Percentiles rank a stretch among this genome's conserved stretches.
These are phyloP conservation scores for Actinemys pallida DNA, from an alignment of 2,113 vertebrate genomes.

Conservation along the genomic window DNA sequence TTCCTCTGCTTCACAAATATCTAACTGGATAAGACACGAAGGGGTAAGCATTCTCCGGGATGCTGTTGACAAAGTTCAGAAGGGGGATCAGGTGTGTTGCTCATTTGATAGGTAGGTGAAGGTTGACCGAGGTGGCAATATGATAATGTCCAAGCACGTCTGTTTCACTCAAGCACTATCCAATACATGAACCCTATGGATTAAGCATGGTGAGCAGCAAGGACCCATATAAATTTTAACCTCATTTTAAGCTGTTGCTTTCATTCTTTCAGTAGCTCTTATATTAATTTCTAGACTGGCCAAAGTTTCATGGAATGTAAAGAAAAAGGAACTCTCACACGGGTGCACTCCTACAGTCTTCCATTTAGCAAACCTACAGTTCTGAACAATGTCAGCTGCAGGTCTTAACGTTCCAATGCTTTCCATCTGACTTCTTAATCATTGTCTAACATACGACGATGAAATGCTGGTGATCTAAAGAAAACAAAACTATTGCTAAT, in stretches of 20 bases:
- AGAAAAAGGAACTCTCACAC: neutral
- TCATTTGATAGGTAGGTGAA: neutral
- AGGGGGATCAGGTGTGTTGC: neutral
- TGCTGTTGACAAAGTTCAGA: neutral
- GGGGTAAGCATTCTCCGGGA: neutral
- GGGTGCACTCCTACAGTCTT: neutral
- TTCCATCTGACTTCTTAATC: neutral
- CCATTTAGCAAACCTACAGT: neutral
- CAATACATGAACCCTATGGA: neutral
- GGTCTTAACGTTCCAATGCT: neutral
- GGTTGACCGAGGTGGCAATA: neutral
- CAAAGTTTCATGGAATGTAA: neutral
- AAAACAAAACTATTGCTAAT: neutral
- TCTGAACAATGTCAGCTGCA: neutral
- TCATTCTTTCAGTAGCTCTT: neutral
- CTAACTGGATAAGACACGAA: neutral
- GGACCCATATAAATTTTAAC: neutral
- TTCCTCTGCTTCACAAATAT: neutral
- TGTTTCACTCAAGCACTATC: neutral
- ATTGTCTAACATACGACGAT: neutral
- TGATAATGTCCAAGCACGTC: neutral
- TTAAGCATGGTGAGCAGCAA: neutral
- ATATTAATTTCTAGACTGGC: neutral
- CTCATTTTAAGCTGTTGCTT: neutral
- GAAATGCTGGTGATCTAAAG: neutral